These are phyloP conservation scores for Triplophysa bombifrons DNA, from an alignment of 2,797 vertebrate species.

Conservation along the genomic window DNA sequence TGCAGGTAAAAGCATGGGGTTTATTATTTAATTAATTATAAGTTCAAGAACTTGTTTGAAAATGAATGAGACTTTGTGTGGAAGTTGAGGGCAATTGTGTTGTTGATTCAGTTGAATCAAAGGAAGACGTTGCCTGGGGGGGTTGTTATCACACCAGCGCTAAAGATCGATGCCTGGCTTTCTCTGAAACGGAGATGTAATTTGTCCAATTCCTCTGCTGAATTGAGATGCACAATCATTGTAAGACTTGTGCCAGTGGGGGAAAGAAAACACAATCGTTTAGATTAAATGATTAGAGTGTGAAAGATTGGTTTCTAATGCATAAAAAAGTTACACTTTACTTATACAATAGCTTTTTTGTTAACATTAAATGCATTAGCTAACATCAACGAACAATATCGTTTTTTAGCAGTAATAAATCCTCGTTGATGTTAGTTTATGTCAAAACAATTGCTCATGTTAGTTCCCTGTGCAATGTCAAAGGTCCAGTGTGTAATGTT, in stretches of 20 bases:
- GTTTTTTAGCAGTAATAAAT: too few relatives aligned
- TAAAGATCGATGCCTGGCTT: conserved; percentile 55
- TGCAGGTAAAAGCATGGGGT: not conserved
- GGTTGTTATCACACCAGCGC: conserved; percentile 40
- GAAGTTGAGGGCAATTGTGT: conserved; percentile 10
- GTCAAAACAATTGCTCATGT: too few relatives aligned
- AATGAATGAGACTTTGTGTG: conserved; percentile 2
- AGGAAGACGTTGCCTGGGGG: not conserved
- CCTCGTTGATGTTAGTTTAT: too few relatives aligned
- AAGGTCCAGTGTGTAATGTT: too few relatives aligned
- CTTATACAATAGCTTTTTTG: not conserved
- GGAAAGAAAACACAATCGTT: conserved; percentile 17
- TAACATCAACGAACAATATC: too few relatives aligned
- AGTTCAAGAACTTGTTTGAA: conserved; percentile 3
- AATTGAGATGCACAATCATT: conserved; percentile 40
- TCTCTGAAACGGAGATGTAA: conserved; percentile 25
- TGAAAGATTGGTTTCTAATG: conserved; percentile 10
- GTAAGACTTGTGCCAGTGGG: not conserved
- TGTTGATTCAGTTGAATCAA: conserved; percentile 32
- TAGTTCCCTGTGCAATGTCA: too few relatives aligned
- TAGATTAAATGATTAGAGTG: conserved; percentile 32
- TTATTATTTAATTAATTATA: not conserved
- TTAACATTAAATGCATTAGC: too few relatives aligned
- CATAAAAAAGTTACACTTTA: conserved; percentile 5
- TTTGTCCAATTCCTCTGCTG: conserved; percentile 27